phyloP scores from a whole-genome alignment of 2,113 vertebrate species.

The Echinops telfairi region DNA sequence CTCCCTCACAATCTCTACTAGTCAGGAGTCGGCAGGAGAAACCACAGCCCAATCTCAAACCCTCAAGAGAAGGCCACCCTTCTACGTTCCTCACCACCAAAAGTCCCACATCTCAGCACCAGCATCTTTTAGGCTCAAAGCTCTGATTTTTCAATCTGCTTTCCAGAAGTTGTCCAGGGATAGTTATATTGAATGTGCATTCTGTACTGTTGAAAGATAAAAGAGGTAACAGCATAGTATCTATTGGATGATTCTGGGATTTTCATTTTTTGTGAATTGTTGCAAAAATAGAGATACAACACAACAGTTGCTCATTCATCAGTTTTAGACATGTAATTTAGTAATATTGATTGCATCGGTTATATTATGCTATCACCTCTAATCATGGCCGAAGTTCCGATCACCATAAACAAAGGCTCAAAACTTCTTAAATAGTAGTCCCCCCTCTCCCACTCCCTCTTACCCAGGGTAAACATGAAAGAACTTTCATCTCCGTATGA shows the following conservation, averaged over 20 bases:
- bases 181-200: too few species aligned
- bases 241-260: conserved; percentile 15
- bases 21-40: too few species aligned
- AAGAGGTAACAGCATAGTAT: conserved; percentile 20
- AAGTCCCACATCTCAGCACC: too few species aligned
- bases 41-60: too few species aligned
- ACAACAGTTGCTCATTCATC: not conserved
- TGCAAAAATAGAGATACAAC: not conserved
- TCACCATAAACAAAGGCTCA: not conserved
- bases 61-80: too few species aligned
- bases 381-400: not conserved
- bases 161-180: too few species aligned
- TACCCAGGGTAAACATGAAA: not conserved
- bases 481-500: too few species aligned
- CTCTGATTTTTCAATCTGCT: too few species aligned
- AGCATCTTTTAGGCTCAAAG: too few species aligned
- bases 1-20: too few species aligned
- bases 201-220: not conserved
- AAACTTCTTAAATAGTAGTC: not conserved
- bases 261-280: not conserved
- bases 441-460: not conserved
- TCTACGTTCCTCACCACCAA: too few species aligned
- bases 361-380: not conserved
- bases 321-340: not conserved
- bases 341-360: not conserved